These are phyloP conservation scores for Electrophaes corylata DNA, from an alignment of 2,888 invertebrate species.

Conservation along the genomic window DNA sequence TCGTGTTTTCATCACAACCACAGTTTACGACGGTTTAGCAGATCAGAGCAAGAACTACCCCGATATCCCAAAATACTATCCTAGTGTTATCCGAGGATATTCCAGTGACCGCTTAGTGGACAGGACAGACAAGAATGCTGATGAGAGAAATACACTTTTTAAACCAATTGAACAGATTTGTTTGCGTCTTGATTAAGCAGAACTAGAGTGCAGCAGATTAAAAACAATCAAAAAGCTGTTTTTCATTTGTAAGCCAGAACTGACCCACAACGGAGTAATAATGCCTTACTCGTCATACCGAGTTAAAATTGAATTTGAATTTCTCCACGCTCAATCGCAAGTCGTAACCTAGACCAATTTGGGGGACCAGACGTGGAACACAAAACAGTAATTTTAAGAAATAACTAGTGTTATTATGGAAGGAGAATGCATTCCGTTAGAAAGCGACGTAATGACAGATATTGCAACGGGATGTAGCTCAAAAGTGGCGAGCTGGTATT, in stretches of 20 bases:
- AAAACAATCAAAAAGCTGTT: conserved; percentile 14
- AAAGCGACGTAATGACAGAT: conserved; percentile 51
- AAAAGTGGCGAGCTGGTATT: conserved; percentile 17
- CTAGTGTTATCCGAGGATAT: too few relatives aligned
- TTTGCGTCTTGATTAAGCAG: not conserved
- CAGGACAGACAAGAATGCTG: too few relatives aligned
- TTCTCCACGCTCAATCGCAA: conserved; percentile 28
- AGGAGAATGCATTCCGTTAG: conserved; percentile 52
- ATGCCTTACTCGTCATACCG: conserved; percentile 1
- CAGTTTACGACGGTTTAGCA: too few relatives aligned
- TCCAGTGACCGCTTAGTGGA: not conserved
- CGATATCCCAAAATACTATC: too few relatives aligned
- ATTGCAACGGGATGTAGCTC: conserved; percentile 37
- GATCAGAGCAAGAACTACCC: too few relatives aligned
- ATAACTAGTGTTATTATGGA: conserved; percentile 52
- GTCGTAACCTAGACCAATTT: conserved; percentile 30
- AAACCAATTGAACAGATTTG: not conserved
- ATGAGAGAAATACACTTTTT: not conserved
- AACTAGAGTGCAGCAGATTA: not conserved
- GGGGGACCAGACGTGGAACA: conserved; percentile 39
- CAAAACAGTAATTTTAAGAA: conserved; percentile 51
- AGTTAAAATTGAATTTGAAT: conserved; percentile 34
- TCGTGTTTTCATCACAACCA: too few relatives aligned
- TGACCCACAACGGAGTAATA: conserved; percentile 3
- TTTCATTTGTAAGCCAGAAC: not conserved